Percentiles rank a stretch among this genome's conserved stretches.
Conservation (phyloP, 2,113 vertebrate species). For the Trichomycterus rosablanca region DNA sequence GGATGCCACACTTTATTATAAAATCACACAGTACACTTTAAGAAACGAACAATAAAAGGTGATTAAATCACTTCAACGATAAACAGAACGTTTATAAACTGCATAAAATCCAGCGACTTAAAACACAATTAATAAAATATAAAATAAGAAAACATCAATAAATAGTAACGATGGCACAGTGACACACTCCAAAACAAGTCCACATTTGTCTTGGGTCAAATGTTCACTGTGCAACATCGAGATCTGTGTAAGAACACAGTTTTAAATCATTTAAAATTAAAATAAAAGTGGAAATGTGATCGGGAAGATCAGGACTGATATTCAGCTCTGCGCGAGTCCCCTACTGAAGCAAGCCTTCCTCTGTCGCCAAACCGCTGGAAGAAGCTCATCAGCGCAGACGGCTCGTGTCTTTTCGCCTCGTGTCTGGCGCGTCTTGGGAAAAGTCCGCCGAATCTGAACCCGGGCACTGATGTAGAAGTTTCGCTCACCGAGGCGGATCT, state of each 20-base stretch:
- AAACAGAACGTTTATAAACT: conserved; percentile 4
- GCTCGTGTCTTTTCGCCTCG: conserved; percentile 36
- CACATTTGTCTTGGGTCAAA: conserved; percentile 47
- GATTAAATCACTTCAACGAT: no score
- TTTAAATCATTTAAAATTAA: conserved; percentile 19
- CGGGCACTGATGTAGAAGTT: conserved; percentile 17
- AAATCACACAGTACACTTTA: conserved; percentile 14
- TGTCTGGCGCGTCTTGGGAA: conserved; percentile 51
- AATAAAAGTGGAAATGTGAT: background rate
- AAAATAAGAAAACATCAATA: background rate
- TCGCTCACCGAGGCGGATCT: conserved; percentile 49
- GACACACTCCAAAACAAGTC: conserved; percentile 58
- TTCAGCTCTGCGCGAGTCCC: conserved; percentile 27
- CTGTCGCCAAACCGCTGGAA: conserved; percentile 62
- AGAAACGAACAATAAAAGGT: background rate
- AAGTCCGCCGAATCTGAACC: conserved; percentile 52
- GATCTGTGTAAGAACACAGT: conserved; percentile 19
- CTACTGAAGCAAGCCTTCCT: conserved; percentile 42
- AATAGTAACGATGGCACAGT: background rate
- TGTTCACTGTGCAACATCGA: conserved; percentile 13
- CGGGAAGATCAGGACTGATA: background rate
- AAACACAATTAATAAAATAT: background rate
- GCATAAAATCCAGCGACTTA: conserved; percentile 15
- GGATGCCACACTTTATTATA: conserved; percentile 48
- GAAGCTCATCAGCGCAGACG: conserved; percentile 61